Base-by-base conservation (phyloP, 2,113 vertebrate species). In the Indicator maculatus region DNA sequence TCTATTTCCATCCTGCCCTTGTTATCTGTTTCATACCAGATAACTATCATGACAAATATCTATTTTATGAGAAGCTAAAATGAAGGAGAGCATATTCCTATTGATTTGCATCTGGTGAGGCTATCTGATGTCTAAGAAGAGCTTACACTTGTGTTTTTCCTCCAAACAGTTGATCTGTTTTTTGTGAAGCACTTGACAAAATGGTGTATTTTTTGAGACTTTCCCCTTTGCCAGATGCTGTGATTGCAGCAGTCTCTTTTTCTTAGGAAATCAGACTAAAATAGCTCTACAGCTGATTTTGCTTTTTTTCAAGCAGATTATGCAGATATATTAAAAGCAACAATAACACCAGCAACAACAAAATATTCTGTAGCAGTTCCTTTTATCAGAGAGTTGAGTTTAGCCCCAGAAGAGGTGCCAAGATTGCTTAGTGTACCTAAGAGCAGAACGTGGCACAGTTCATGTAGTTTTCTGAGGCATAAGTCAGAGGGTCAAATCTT, bases 141-240 rank as follows among this genome's bases (percentile, higher is more conserved):
- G 11, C 21, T 78, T 73, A 38, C 0, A 0, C 21, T 80, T 4
- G 0, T 45, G 67, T 41, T 45, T 88, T 86, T 75, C 56, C 12
- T 30, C 78, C 31, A 52, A 61, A 52, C 17, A 74, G 19, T 47
- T 69, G 28, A 14, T 74, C 41, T 44, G 31, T 11, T 84, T 88
- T 90, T 61, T 76, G 47, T 74, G 56, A 94, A 81, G 26, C 69
- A 27, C 44, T 91, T 95, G 58, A 64, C 52, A 66, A 81, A 86
- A 90, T 5, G 74, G 13, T 44, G 1, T 30, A 13, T 81, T 86
- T 93, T 93, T 74, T 64, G 80, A 82, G 79, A 52, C 72, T 33
- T 88, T 88, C 47, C 19, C 56, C 36, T 85, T 83, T 88, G 52
- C 72, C 92, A 94, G 83, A 81, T 90, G 53, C 76, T 90, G 41